Base-by-base conservation (phyloP, 2,113 vertebrate genomes). In the Alaudala cheleensis region DNA sequence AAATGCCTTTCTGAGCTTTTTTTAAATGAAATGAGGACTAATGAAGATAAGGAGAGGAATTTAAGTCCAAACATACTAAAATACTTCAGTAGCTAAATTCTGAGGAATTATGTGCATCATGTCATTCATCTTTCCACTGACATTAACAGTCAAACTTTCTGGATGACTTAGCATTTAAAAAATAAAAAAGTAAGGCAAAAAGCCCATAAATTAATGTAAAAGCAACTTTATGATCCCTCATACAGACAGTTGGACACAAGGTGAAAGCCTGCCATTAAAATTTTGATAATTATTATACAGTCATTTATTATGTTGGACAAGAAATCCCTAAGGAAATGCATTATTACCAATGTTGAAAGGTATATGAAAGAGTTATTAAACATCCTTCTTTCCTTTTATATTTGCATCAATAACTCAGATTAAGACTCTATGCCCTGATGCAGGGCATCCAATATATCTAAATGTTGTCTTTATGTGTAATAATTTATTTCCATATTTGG, bases 211-310 rank as follows among this genome's bases (percentile, higher is more conserved):
- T 71, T 31, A 37, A 45, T 47, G 28, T 8, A 73, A 47, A 40
- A 76, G 5, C 10, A 79, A 12, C 1, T 82, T 81, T 83, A 70
- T 66, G 53, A 31, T 73, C 19, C 45, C 23, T 45, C 21, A 49
- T 29, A 39, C 0, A 33, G 17, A 44, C 34, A 78, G 15, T n/a
- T 4, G 15, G 42, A 61, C 20, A 61, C 0, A 8, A 45, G 10
- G 11, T 53, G 28, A 61, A 62, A 86, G n/a, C 61, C 3, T 17
- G 6, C 7, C 45, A 45, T n/a, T 57, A 76, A 83, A 61, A 50
- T 14, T 72, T 82, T 69, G 29, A 3, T 29, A 56, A 56, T 6
- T 29, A 11, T 67, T 51, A 33, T 21, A 42, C 14, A 21, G 14
- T 29, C n/a, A 12, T 28, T 13, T 20, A 1, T 45, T 61, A 37